Conservation (phyloP, 2,113 vertebrate genomes). For the Kryptolebias marmoratus region DNA sequence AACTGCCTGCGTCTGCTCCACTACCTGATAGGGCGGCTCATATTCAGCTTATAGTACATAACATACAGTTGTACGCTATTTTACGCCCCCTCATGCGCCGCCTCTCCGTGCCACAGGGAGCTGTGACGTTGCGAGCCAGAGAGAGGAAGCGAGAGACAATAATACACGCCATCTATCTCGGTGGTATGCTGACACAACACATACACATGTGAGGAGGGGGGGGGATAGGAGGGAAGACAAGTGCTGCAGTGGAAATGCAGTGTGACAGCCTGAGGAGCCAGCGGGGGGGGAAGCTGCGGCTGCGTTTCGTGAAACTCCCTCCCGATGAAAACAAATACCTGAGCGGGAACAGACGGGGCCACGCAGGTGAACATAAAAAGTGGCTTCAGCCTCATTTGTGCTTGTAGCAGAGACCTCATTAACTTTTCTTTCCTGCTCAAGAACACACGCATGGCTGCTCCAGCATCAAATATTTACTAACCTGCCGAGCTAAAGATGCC, state of each 20-base stretch:
- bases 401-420: conserved; percentile 36
- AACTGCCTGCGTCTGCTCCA: conserved; percentile 54
- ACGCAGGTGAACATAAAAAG: too few relatives aligned
- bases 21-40: conserved; percentile 56
- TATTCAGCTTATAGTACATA: conserved; percentile 67
- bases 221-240: conserved; percentile 13
- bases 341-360: neutral
- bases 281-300: conserved; percentile 24
- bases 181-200: conserved; percentile 54
- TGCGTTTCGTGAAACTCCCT: conserved; percentile 30
- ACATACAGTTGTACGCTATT: conserved; percentile 40
- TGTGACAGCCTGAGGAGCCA: conserved; percentile 32
- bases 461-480: conserved; percentile 75
- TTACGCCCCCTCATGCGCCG: conserved; percentile 44
- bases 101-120: conserved; percentile 48
- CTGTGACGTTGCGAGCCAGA: conserved; percentile 35
- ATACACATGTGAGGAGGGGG: conserved; percentile 37
- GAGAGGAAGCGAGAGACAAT: conserved; percentile 36
- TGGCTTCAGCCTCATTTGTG: neutral
- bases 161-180: conserved; percentile 43
- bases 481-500: conserved; percentile 43
- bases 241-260: conserved; percentile 51
- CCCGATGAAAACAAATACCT: conserved; percentile 23
- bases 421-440: conserved; percentile 42
- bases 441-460: conserved; percentile 60